Evolutionary conservation across 2,797 vertebrate species (phyloP).

Genomic region (Heteromormyrus szaboi): DNA sequence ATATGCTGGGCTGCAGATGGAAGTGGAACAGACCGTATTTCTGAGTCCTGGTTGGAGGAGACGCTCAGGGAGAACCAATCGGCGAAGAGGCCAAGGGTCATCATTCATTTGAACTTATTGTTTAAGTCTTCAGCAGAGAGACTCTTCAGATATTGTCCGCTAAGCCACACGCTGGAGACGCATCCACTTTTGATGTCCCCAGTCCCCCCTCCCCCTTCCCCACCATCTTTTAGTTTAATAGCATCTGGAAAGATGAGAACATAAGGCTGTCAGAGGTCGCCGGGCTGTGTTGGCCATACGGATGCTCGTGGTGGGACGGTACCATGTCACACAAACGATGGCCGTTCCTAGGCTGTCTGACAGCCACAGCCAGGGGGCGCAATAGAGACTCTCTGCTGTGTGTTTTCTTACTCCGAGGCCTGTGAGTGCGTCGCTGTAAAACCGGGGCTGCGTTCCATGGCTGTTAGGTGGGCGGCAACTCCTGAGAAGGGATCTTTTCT

Average conservation of each 20-base stretch:
- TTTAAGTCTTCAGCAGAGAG: slow-evolving; percentile 4
- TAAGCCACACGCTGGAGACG: neutral
- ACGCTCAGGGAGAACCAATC: slow-evolving; percentile 11
- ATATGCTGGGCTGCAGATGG: slow-evolving; percentile 9
- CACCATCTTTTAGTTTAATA: slow-evolving; percentile 11
- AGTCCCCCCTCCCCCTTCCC: neutral
- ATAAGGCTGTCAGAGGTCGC: neutral
- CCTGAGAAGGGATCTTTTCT: slow-evolving; percentile 10
- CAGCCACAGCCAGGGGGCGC: neutral
- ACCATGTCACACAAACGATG: neutral
- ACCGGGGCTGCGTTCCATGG: neutral
- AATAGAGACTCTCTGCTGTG: neutral
- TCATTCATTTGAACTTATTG: slow-evolving; percentile 4
- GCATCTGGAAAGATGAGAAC: slow-evolving; percentile 5
- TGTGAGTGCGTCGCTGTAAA: neutral
- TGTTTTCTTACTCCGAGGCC: neutral
- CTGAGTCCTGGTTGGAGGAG: neutral
- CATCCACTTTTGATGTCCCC: neutral
- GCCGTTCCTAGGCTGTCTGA: neutral
- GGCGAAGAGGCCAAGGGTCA: neutral
- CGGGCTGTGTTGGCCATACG: neutral
- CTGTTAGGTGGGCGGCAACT: neutral
- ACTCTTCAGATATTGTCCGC: neutral
- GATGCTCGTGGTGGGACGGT: neutral
- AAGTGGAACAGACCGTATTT: neutral